Percentiles rank a stretch among this genome's conserved stretches.
Evolutionary conservation across 2,888 invertebrate species (phyloP).

Genomic region (Macroteleia sp.): DNA sequence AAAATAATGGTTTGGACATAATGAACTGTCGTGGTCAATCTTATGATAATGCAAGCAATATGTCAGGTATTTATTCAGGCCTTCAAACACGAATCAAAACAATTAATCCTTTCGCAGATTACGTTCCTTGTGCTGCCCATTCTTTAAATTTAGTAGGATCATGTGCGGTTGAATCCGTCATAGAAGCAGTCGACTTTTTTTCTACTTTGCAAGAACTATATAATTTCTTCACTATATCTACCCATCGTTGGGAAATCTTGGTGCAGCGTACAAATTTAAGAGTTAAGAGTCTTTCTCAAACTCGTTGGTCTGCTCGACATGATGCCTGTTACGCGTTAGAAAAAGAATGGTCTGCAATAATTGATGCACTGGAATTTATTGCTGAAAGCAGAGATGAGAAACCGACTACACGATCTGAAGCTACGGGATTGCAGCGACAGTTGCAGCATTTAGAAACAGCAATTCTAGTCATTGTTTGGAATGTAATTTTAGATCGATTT

Average conservation of each 20-base stretch:
- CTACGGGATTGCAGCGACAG: slow-evolving; percentile 3
- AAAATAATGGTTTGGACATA: background rate
- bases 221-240: slow-evolving; percentile 64
- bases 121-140: slow-evolving; percentile 68
- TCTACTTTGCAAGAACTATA: slow-evolving; percentile 56
- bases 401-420: too few species aligned
- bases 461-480: slow-evolving; percentile 12
- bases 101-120: slow-evolving; percentile 62
- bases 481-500: slow-evolving; percentile 20
- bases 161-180: slow-evolving; percentile 67
- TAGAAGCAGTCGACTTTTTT: slow-evolving; percentile 65
- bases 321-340: slow-evolving; percentile 28
- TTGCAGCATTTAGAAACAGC: slow-evolving; percentile 19
- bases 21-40: slow-evolving; percentile 4
- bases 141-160: slow-evolving; percentile 68
- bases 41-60: slow-evolving; percentile 5
- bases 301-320: slow-evolving; percentile 34
- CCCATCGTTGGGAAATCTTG: slow-evolving; percentile 5
- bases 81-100: slow-evolving; percentile 68
- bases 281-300: slow-evolving; percentile 22
- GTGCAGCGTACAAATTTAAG: too few species aligned
- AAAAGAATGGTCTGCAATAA: slow-evolving; percentile 3
- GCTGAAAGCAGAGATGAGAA: slow-evolving; percentile 1
- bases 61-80: slow-evolving; percentile 17
- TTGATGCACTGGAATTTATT: slow-evolving; percentile 17